Conservation (phyloP, 1,140 invertebrate genomes). For the Agrilus planipennis region DNA sequence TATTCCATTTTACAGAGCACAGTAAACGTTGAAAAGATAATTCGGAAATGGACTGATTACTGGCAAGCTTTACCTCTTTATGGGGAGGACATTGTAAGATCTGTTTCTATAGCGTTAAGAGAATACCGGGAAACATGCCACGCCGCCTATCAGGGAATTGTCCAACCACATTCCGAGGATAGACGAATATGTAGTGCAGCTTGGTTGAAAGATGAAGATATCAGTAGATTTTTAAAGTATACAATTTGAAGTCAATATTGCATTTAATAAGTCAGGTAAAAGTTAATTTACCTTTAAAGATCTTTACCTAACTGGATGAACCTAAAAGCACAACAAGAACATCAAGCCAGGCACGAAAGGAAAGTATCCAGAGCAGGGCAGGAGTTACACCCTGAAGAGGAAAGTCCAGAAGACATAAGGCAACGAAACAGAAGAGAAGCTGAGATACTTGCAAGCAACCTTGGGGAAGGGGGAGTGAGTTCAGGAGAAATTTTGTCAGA, state of each 20-base stretch:
- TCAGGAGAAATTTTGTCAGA: constrained; percentile 69
- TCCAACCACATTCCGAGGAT: constrained; percentile 70
- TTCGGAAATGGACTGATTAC: constrained; percentile 54
- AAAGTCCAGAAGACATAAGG: constrained; percentile 64
- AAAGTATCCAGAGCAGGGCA: constrained; percentile 26
- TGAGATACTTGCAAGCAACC: constrained; percentile 79
- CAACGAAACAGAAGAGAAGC: constrained; percentile 79
- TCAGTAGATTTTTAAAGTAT: constrained; percentile 76
- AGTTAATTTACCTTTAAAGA: too few relatives aligned
- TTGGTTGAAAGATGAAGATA: constrained; percentile 92
- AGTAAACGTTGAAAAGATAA: constrained; percentile 56
- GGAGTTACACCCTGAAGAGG: constrained; percentile 48
- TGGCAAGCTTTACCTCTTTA: constrained; percentile 61
- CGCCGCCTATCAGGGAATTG: constrained; percentile 61
- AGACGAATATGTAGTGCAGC: constrained; percentile 72
- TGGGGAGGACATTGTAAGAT: constrained; percentile 54
- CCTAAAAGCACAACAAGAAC: constrained; percentile 45
- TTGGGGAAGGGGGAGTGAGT: constrained; percentile 74
- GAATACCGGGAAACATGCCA: constrained; percentile 67
- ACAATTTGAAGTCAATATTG: too few relatives aligned
- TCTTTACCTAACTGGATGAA: constrained; percentile 74
- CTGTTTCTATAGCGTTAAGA: constrained; percentile 55
- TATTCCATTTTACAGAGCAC: constrained; percentile 46
- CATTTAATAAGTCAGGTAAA: too few relatives aligned
- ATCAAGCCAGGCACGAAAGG: constrained; percentile 29